Percentiles rank a stretch among this genome's conserved stretches.
These are phyloP conservation scores for Genyomyrus donnyi DNA, from an alignment of 2,113 vertebrate genomes.

Conservation along the genomic window DNA sequence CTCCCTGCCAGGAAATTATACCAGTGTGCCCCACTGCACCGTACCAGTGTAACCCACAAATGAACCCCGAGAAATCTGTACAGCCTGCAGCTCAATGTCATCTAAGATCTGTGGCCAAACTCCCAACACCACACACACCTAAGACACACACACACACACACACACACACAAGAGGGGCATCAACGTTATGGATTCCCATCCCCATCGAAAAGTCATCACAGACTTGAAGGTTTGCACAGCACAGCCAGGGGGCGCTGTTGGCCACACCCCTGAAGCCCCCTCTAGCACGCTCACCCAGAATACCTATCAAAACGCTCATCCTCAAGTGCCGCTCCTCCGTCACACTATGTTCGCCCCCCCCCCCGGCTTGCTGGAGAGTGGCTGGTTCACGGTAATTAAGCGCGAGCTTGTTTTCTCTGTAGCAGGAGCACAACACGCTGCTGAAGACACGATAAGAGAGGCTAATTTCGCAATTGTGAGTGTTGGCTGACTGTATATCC, in stretches of 20 bases:
- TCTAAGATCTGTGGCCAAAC: conserved; percentile 44
- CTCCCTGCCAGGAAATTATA: neutral
- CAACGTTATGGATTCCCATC: neutral
- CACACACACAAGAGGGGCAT: neutral
- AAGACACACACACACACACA: neutral
- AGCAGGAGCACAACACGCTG: neutral
- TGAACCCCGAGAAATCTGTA: neutral
- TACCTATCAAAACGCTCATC: neutral
- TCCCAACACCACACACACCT: neutral
- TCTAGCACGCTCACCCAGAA: neutral
- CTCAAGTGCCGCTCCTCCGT: neutral
- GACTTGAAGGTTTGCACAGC: neutral
- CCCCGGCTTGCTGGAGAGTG: neutral
- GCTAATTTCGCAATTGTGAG: neutral
- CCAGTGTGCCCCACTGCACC: neutral
- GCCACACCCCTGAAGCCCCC: neutral
- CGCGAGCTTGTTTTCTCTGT: neutral
- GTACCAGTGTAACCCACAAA: neutral
- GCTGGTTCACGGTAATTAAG: neutral
- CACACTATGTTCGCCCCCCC: neutral
- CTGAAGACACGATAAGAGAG: neutral
- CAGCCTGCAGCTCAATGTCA: conserved; percentile 30
- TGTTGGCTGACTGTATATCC: no score
- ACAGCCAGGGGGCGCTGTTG: neutral
- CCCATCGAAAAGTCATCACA: neutral